These are phyloP conservation scores for Platynereis dumerilii DNA, from an alignment of 2,888 invertebrate genomes.

Conservation along the genomic window DNA sequence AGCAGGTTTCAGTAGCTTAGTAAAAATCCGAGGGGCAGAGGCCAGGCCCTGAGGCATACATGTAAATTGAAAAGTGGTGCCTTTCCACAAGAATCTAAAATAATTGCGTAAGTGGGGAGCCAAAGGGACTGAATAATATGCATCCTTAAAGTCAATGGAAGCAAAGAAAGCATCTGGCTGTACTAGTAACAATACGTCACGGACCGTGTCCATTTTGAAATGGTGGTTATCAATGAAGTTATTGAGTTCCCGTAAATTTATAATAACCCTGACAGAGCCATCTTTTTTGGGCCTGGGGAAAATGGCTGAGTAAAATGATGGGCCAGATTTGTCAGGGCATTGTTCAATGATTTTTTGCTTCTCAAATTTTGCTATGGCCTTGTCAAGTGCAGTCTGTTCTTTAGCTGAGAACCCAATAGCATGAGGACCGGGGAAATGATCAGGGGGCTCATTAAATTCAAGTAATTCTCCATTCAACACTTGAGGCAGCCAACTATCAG, in stretches of 20 bases:
- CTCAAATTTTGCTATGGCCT: no score
- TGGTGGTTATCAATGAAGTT: slow-evolving; percentile 3
- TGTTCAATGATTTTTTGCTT: no score
- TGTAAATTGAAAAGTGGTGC: slow-evolving; percentile 6
- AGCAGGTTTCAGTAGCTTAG: slow-evolving; percentile 19
- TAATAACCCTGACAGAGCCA: not conserved
- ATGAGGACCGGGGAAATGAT: no score
- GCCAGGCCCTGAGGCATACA: slow-evolving; percentile 15
- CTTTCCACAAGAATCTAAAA: slow-evolving; percentile 13
- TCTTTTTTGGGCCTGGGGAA: no score
- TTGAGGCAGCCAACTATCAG: no score
- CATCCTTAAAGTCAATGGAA: not conserved
- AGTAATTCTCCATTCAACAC: no score
- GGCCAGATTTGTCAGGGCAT: no score
- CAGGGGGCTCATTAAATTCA: no score
- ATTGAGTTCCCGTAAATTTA: slow-evolving; percentile 10
- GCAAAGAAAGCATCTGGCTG: slow-evolving; percentile 10
- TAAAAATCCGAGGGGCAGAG: slow-evolving; percentile 10
- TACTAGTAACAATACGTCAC: not conserved
- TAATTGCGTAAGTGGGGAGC: not conserved
- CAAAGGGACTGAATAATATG: slow-evolving; percentile 14
- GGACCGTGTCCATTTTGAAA: slow-evolving; percentile 20
- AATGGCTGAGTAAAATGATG: no score
- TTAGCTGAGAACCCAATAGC: no score
- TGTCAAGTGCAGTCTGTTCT: no score